Percentiles rank a stretch among this genome's conserved stretches.
Evolutionary conservation across 2,797 vertebrate genomes (phyloP).

Genomic region (Poeciliopsis paucimaculata): DNA sequence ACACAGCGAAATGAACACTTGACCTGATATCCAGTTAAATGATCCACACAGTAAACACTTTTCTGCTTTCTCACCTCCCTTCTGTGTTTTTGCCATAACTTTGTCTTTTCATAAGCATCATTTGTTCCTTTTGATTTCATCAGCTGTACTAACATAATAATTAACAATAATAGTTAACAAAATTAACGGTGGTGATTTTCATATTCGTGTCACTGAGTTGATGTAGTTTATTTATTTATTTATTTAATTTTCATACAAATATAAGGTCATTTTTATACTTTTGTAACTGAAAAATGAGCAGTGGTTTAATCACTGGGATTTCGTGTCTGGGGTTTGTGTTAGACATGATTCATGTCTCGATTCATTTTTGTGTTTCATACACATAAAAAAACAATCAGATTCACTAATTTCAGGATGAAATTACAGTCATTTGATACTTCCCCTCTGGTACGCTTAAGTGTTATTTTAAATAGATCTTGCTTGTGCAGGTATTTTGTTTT

Average conservation of each 20-base stretch:
- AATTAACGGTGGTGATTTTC: neutral
- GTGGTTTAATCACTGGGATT: neutral
- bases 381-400: neutral
- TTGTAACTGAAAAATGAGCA: neutral
- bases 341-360: neutral
- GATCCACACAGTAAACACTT: conserved; percentile 24
- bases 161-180: too few relatives aligned
- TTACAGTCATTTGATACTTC: neutral
- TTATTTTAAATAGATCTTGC: too few relatives aligned
- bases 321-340: neutral
- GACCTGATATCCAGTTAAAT: conserved; percentile 32
- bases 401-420: neutral
- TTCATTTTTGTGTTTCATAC: neutral
- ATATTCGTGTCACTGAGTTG: neutral
- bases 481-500: too few relatives aligned
- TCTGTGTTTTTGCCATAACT: neutral
- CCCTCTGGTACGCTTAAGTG: neutral
- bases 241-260: neutral
- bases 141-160: too few relatives aligned
- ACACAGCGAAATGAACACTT: conserved; percentile 52
- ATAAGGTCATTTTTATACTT: neutral
- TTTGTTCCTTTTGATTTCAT: neutral
- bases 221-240: neutral
- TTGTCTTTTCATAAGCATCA: neutral
- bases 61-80: neutral